phyloP scores from a whole-genome alignment of 37 sponge, comb jelly and placozoan species.

The Hexactinellida sp. region DNA sequence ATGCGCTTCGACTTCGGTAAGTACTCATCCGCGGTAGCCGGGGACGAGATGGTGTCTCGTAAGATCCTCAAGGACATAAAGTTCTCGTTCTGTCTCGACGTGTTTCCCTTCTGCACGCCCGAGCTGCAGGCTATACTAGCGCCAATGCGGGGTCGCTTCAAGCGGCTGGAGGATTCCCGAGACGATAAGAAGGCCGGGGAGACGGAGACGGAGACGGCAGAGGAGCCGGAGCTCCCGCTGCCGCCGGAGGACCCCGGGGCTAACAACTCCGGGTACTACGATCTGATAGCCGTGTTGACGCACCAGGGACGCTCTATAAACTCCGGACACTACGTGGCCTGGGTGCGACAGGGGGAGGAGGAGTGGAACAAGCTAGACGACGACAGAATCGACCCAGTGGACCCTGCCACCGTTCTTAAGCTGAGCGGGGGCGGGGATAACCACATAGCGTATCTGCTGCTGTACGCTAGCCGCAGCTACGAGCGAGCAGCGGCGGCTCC shows the following conservation, averaged over 20 bases:
- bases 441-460: conserved; percentile 88
- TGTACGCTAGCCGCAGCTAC: conserved; percentile 54
- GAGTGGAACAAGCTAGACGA: conserved; percentile 89
- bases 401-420: conserved; percentile 77
- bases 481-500: conserved; percentile 7
- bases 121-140: conserved; percentile 68
- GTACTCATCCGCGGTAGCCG: conserved; percentile 23
- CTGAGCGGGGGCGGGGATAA: conserved; percentile 97
- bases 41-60: conserved; percentile 50
- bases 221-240: neutral
- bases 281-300: conserved; percentile 84
- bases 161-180: conserved; percentile 47
- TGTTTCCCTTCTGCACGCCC: conserved; percentile 75
- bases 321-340: conserved; percentile 93
- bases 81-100: conserved; percentile 41
- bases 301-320: conserved; percentile 84
- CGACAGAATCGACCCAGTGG: conserved; percentile 63
- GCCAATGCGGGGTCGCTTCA: conserved; percentile 42
- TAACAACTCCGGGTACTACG: conserved; percentile 90
- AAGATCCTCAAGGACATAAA: conserved; percentile 49
- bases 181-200: conserved; percentile 48
- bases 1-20: conserved; percentile 80
- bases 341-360: conserved; percentile 37
- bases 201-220: neutral
- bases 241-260: conserved; percentile 55